A percentile compares a stretch with the other conserved stretches of the same genome.
Evolutionary conservation across 2,797 vertebrate genomes (phyloP).

Genomic region (Poeciliopsis infans): DNA sequence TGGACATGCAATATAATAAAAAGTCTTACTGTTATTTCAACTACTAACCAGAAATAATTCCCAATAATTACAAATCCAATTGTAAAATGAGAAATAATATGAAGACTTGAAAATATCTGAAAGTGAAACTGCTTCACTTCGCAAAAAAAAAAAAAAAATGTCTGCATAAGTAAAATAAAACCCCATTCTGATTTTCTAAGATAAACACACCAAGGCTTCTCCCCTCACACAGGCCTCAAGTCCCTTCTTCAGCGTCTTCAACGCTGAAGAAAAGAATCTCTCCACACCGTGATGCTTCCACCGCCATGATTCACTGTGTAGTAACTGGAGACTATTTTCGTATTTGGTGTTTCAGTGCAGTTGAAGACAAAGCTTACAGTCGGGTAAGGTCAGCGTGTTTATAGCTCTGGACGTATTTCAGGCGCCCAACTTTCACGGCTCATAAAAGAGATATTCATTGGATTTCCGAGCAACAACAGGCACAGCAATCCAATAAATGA

Average conservation of each 20-base stretch:
- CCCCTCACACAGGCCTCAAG: neutral
- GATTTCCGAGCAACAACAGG: no score
- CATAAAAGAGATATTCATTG: neutral
- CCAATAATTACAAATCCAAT: neutral
- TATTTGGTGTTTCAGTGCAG: neutral
- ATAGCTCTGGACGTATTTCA: neutral
- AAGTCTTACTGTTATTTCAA: neutral
- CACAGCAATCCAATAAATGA: neutral
- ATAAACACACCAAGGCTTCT: neutral
- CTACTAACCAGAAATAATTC: neutral
- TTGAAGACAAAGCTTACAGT: neutral
- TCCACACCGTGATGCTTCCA: neutral
- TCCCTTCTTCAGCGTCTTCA: neutral
- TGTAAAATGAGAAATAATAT: neutral
- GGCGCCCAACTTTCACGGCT: neutral
- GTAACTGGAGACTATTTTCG: neutral
- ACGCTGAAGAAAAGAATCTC: neutral
- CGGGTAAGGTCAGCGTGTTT: neutral
- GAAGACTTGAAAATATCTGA: neutral
- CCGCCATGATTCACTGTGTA: neutral
- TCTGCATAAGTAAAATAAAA: neutral
- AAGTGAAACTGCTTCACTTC: neutral
- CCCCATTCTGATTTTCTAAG: neutral
- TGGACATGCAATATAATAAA: neutral
- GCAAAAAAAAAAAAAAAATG: neutral